A percentile compares a stretch with the other conserved stretches of the same genome.
phyloP scores from a whole-genome alignment of 2,113 vertebrate genomes.

The Cheirogaleus medius region DNA sequence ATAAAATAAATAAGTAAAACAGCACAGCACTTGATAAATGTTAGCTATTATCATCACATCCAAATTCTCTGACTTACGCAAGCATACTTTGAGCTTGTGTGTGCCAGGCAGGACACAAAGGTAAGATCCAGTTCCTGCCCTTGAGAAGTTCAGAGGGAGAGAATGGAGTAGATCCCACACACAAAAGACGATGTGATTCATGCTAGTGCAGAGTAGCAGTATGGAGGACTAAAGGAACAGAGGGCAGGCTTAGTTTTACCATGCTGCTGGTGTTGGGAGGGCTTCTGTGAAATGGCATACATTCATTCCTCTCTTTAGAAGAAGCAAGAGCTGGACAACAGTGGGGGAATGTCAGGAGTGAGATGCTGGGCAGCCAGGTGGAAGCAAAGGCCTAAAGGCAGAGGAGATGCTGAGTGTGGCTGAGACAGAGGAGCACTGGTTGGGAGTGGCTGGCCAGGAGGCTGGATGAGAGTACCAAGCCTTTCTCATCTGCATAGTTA shows the following conservation, averaged over 20 bases:
- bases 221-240: neutral
- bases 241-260: neutral
- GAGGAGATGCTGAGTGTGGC: neutral
- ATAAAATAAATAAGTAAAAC: neutral
- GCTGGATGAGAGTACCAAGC: neutral
- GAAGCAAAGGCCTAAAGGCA: neutral
- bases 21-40: neutral
- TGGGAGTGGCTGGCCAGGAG: neutral
- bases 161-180: neutral
- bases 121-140: neutral
- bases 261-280: neutral
- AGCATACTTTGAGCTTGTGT: neutral
- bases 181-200: neutral
- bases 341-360: neutral
- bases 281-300: neutral
- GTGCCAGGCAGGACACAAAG: neutral
- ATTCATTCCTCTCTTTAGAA: neutral
- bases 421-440: neutral
- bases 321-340: neutral
- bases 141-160: neutral
- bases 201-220: neutral
- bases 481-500: neutral
- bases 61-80: conserved; percentile 9
- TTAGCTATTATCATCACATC: neutral
- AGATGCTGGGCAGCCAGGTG: neutral